Evolutionary conservation across 1,140 invertebrate genomes (phyloP), one percentile per base, ranked within the genome.

Genomic region (Oreohelix idahoensis): DNA sequence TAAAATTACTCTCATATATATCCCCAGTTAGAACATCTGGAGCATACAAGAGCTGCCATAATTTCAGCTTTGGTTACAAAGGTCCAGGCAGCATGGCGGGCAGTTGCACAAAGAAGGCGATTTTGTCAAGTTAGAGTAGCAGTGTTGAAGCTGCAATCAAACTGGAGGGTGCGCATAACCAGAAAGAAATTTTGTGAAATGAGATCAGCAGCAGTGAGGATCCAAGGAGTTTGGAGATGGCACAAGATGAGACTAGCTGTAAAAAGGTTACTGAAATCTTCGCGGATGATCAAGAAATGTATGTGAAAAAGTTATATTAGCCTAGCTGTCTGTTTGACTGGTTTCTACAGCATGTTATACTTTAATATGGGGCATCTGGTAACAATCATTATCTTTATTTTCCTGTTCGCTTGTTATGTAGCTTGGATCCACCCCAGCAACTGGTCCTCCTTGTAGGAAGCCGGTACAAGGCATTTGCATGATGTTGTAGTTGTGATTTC

Each of bases 61-160:
- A 39, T 83, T 49, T 35, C 58, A 51, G 4, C 76, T 11, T 26
- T 38, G 23, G 35, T 71, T 4, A 26, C 1, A 0, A 76, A 32
- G 2, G 80, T 84, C 39, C 84, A 86, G 70, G 66, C 23, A 39
- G 58, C 58, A 0, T 86, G 86, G 86, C 32, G 69, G 26, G 66
- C 32, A 36, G 80, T 69, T n/a, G 20, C 23, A 35, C 53, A 51
- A 32, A 29, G 58, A 23, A 71, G 69, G 29, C 17, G 5, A 15
- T 83, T 77, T 38, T 10, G 39, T 17, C 17, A 42, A 35, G 0
- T 69, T 26, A 83, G 36, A 70, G 32, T n/a, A 20, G 80, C 74
- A 51, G 78, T 84, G 38, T n/a, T 84, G 15, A 42, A 78, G 51
- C n/a, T 84, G 1, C 32, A 86, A 53, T 49, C 81, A 29, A 83